A percentile compares a stretch with the other conserved stretches of the same genome.
phyloP scores from a whole-genome alignment of 1,140 invertebrate genomes.

The Solenopsis invicta region DNA sequence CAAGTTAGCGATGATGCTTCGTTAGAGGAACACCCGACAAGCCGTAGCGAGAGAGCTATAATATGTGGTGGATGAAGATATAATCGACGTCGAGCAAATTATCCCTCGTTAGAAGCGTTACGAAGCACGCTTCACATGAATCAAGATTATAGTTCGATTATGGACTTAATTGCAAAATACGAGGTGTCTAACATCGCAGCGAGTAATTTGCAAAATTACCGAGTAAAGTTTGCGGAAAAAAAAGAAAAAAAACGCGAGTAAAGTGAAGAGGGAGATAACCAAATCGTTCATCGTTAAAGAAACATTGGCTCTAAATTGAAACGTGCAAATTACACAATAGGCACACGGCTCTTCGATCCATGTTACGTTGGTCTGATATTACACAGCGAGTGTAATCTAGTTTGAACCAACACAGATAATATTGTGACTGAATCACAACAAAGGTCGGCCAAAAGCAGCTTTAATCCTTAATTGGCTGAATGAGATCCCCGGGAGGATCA shows the following conservation, averaged over 20 bases:
- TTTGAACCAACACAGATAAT: slow-evolving; percentile 28
- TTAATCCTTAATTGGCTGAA: slow-evolving; percentile 40
- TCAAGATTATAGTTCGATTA: slow-evolving; percentile 14
- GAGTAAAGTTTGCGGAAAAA: background rate
- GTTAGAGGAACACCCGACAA: slow-evolving; percentile 5
- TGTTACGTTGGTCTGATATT: background rate
- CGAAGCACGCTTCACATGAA: slow-evolving; percentile 1
- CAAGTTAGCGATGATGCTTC: background rate
- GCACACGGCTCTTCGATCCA: no score
- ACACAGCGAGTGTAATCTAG: background rate
- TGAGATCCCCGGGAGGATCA: background rate
- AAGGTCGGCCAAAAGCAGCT: background rate
- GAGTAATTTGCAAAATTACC: background rate
- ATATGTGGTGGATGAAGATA: slow-evolving; percentile 35
- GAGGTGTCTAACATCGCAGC: background rate
- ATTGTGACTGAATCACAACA: slow-evolving; percentile 20
- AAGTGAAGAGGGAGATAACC: background rate
- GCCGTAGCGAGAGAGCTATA: slow-evolving; percentile 3
- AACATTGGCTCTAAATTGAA: background rate
- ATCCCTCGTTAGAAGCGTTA: slow-evolving; percentile 20
- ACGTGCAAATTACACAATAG: background rate
- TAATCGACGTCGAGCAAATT: slow-evolving; percentile 47
- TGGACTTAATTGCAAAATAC: background rate
- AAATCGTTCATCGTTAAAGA: background rate
- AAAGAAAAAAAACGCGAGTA: background rate